A percentile compares a stretch with the other conserved stretches of the same genome.
phyloP scores from a whole-genome alignment of 2,797 vertebrate species.

The Zalophus californianus region DNA sequence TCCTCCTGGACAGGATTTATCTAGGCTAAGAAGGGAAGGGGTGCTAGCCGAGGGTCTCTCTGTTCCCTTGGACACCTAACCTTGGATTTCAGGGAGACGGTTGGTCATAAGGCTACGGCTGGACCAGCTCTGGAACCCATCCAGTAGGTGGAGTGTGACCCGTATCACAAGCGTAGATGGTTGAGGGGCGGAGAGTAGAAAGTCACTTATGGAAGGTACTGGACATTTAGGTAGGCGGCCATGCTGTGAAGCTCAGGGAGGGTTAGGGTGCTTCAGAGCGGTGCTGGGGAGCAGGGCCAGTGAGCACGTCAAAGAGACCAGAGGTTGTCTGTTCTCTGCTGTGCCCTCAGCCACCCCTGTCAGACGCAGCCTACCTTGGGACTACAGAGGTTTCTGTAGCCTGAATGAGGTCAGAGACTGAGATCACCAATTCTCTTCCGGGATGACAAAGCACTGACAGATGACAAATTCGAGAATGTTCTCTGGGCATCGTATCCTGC shows the following conservation, averaged over 20 bases:
- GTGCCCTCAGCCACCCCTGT: not conserved
- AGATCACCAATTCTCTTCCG: not conserved
- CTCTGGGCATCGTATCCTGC: not conserved
- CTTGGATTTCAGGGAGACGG: slow-evolving; percentile 34
- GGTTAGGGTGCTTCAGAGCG: not conserved
- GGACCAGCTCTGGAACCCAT: not conserved
- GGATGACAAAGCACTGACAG: not conserved
- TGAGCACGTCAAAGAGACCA: not conserved
- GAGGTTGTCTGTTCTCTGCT: not conserved
- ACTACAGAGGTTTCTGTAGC: not conserved
- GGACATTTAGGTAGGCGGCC: not conserved
- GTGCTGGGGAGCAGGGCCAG: not conserved
- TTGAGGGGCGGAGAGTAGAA: not conserved
- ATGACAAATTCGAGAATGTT: slow-evolving; percentile 28
- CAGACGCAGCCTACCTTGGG: not conserved
- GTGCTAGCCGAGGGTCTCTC: not conserved
- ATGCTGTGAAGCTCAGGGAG: not conserved
- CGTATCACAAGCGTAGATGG: not conserved
- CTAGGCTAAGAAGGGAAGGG: not conserved
- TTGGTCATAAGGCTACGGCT: not conserved
- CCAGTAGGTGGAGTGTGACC: not conserved
- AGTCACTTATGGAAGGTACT: not conserved
- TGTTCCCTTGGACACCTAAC: not conserved
- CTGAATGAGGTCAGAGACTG: not conserved
- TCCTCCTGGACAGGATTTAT: not conserved